Percentiles rank a stretch among this genome's conserved stretches.
phyloP scores from a whole-genome alignment of 2,888 invertebrate genomes.

The Ephialtes manifestator region DNA sequence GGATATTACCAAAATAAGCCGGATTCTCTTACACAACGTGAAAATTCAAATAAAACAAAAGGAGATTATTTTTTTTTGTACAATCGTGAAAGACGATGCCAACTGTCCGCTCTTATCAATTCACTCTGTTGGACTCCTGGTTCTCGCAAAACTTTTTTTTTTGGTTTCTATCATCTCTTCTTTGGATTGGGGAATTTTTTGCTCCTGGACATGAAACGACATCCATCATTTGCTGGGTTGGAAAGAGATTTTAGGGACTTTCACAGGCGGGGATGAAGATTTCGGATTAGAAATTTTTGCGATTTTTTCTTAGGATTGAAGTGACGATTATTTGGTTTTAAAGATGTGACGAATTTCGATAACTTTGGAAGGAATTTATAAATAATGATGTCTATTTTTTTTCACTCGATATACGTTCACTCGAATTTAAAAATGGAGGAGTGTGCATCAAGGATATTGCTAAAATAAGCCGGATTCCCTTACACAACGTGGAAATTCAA shows the following conservation, averaged over 20 bases:
- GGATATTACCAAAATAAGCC: background rate
- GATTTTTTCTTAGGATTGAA: no score
- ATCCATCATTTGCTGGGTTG: background rate
- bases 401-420: no score
- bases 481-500: background rate
- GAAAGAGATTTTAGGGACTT: no score
- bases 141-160: background rate
- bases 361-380: no score
- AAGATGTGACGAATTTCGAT: no score
- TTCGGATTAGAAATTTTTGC: no score
- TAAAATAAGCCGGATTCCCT: background rate
- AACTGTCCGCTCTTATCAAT: constrained; percentile 32
- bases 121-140: background rate
- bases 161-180: background rate
- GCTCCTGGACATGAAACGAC: background rate
- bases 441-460: background rate
- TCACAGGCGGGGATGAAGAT: no score
- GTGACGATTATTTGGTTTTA: no score
- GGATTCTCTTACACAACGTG: background rate
- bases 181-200: background rate
- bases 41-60: background rate
- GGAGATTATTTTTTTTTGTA: background rate
- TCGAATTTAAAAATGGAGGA: background rate
- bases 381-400: no score
- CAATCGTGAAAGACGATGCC: constrained; percentile 13